Conservation (phyloP, 2,797 vertebrate genomes). For the Nannoperca obscura region DNA sequence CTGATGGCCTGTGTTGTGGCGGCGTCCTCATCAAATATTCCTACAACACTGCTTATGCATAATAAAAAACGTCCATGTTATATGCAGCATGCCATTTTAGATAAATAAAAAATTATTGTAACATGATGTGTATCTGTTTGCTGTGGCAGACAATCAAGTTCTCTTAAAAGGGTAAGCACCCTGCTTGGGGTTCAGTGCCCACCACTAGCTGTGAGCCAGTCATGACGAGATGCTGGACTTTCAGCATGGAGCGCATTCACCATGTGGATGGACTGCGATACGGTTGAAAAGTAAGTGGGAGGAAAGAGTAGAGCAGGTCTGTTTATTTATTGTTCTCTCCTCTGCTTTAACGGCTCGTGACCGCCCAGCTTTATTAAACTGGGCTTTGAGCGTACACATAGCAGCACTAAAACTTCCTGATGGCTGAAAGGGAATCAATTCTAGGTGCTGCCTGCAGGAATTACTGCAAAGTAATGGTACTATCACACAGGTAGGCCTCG, state of each 20-base stretch:
- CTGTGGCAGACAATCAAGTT: constrained; percentile 45
- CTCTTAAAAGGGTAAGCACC: constrained; percentile 39
- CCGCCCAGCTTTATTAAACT: constrained; percentile 89
- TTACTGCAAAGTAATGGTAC: constrained; percentile 84
- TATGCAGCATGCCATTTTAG: constrained; percentile 56
- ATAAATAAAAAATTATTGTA: constrained; percentile 38
- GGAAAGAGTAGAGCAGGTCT: constrained; percentile 57
- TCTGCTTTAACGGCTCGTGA: constrained; percentile 83
- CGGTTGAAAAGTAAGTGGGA: constrained; percentile 34
- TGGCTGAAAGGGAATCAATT: constrained; percentile 85
- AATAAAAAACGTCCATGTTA: constrained; percentile 63
- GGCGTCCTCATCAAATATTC: constrained; percentile 58
- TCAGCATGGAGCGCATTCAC: constrained; percentile 38
- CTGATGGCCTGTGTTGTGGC: constrained; percentile 69
- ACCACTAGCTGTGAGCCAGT: constrained; percentile 29
- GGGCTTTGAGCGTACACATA: constrained; percentile 87
- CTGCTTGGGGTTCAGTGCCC: constrained; percentile 15
- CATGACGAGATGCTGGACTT: constrained; percentile 29
- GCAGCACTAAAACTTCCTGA: constrained; percentile 87
- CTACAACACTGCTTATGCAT: constrained; percentile 57
- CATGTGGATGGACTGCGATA: constrained; percentile 31
- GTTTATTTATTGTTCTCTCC: constrained; percentile 87
- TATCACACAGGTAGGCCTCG: constrained; percentile 75
- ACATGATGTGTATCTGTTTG: constrained; percentile 41
- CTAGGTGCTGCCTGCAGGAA: constrained; percentile 78